Evolutionary conservation across 2,797 vertebrate species (phyloP).

Genomic region (Sebastes iracundus): DNA sequence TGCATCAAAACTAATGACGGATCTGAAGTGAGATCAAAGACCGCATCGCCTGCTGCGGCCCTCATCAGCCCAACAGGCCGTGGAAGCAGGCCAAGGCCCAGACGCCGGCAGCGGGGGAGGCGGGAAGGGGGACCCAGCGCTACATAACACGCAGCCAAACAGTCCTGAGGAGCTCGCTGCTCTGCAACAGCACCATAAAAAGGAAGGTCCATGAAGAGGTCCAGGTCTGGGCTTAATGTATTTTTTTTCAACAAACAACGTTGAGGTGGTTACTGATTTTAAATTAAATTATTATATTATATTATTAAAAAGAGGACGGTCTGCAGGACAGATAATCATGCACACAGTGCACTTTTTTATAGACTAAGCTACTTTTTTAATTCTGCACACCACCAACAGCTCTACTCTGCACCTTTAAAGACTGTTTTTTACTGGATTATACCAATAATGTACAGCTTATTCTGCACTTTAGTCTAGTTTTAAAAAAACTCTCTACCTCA

Average conservation of each 20-base stretch:
- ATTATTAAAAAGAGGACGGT: too few species aligned
- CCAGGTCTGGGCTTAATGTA: not conserved
- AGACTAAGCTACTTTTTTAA: too few species aligned
- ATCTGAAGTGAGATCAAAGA: slow-evolving; percentile 46
- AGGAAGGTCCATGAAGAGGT: not conserved
- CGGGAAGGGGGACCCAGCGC: not conserved
- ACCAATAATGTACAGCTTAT: too few species aligned
- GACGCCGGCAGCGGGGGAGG: not conserved
- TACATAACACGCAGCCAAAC: not conserved
- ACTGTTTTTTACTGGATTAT: too few species aligned
- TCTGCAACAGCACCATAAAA: not conserved
- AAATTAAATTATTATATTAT: too few species aligned
- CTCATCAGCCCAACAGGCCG: slow-evolving; percentile 6
- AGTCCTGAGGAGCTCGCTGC: not conserved
- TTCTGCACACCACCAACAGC: too few species aligned
- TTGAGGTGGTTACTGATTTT: not conserved
- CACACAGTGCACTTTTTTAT: too few species aligned
- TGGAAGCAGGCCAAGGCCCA: slow-evolving; percentile 30
- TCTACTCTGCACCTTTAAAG: too few species aligned
- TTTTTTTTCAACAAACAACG: not conserved
- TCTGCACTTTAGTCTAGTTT: too few species aligned
- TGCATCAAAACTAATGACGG: not conserved
- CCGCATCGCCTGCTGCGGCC: not conserved
- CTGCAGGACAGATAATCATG: too few species aligned
- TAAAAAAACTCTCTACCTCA: too few species aligned